Evolutionary conservation across 2,797 vertebrate genomes (phyloP).

Genomic region (Phoebastria nigripes): DNA sequence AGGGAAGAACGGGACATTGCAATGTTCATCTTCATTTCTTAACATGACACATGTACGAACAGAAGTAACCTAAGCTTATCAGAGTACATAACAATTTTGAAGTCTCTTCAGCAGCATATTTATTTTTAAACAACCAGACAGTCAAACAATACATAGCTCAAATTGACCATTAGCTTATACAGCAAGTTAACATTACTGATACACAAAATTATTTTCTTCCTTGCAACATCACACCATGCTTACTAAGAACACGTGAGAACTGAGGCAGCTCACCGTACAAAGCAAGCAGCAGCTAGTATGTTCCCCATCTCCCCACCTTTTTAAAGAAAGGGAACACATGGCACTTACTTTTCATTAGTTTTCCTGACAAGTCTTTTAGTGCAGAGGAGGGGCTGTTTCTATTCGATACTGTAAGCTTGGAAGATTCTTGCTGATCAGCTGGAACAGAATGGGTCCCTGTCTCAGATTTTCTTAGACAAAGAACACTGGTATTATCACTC

Average conservation of each 20-base stretch:
- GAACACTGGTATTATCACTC: constrained; percentile 14
- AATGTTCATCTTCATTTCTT: neutral
- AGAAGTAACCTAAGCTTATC: neutral
- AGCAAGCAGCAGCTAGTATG: neutral
- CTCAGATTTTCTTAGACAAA: constrained; percentile 35
- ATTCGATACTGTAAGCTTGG: constrained; percentile 80
- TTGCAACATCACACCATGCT: neutral
- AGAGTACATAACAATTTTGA: neutral
- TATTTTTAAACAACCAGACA: neutral
- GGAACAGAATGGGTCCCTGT: constrained; percentile 55
- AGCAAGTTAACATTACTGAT: neutral
- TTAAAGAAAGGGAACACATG: neutral
- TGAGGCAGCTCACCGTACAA: neutral
- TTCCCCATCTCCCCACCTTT: neutral
- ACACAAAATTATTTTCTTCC: neutral
- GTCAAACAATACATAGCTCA: neutral
- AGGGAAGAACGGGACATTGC: neutral
- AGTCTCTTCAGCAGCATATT: neutral
- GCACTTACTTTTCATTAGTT: constrained; percentile 96
- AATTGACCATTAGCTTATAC: neutral
- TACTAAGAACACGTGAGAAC: fast-evolving
- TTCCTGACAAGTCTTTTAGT: constrained; percentile 87
- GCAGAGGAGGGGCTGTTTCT: constrained; percentile 81
- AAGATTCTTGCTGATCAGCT: constrained; percentile 74
- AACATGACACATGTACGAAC: neutral